A percentile compares a stretch with the other conserved stretches of the same genome.
These are phyloP conservation scores for Meteorus cinctellus DNA, from an alignment of 2,888 invertebrate species.

Conservation along the genomic window DNA sequence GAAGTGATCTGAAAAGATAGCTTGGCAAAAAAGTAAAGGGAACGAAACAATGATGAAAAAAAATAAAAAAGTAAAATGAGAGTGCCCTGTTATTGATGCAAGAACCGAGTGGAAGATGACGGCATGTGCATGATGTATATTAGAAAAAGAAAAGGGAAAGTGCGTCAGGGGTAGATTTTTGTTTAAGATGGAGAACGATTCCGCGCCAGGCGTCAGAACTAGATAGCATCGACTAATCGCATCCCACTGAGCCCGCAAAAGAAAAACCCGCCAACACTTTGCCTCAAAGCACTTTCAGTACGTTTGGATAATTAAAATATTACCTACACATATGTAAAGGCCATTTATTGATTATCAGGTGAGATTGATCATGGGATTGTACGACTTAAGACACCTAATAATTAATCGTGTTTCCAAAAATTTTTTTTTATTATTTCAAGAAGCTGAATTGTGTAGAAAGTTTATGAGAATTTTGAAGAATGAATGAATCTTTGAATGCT, in stretches of 20 bases:
- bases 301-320: constrained; percentile 51
- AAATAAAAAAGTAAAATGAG: constrained; percentile 20
- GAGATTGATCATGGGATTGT: neutral
- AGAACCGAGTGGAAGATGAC: neutral
- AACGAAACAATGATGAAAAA: constrained; percentile 17
- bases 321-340: constrained; percentile 33
- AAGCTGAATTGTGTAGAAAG: neutral
- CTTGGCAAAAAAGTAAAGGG: neutral
- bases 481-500: neutral
- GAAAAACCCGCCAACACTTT: constrained; percentile 18
- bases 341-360: neutral
- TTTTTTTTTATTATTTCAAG: constrained; percentile 8
- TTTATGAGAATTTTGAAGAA: neutral
- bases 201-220: constrained; percentile 41
- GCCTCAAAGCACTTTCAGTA: constrained; percentile 26
- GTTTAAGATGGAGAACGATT: constrained; percentile 48
- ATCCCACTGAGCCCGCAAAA: constrained; percentile 41
- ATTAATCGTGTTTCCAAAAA: neutral
- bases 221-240: constrained; percentile 54
- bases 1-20: constrained; percentile 22
- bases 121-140: constrained; percentile 7
- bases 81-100: constrained; percentile 36
- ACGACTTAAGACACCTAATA: neutral
- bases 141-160: constrained; percentile 26
- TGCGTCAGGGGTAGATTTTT: constrained; percentile 36